Evolutionary conservation across 2,797 vertebrate species (phyloP).

Genomic region (Microtus agrestis): DNA sequence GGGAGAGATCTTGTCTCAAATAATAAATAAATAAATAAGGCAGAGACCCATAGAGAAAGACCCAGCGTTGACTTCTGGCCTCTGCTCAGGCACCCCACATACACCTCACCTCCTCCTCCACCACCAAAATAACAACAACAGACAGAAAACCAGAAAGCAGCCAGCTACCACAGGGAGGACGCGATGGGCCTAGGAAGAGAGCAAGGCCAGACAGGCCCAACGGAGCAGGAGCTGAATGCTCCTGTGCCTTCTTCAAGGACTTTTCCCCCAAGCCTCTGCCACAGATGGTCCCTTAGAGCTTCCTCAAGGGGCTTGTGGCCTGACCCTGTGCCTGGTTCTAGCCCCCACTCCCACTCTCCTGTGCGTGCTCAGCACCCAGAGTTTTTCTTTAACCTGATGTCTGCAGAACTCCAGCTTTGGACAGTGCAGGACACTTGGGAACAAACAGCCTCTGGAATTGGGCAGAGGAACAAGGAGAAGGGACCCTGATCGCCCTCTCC

Average conservation of each 20-base stretch:
- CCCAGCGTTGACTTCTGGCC: neutral
- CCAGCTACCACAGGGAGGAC: neutral
- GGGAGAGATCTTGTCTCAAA: neutral
- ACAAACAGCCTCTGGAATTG: neutral
- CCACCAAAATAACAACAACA: neutral
- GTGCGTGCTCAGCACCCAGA: neutral
- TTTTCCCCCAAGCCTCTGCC: neutral
- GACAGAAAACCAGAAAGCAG: neutral
- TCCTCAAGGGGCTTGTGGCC: neutral
- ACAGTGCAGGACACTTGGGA: neutral
- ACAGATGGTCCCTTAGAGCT: neutral
- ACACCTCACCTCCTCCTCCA: neutral
- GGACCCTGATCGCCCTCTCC: neutral
- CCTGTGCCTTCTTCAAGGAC: neutral
- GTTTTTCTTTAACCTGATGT: neutral
- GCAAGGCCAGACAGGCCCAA: accelerated
- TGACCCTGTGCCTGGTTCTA: neutral
- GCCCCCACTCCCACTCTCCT: too few species aligned
- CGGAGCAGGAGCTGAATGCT: neutral
- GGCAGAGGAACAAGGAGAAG: neutral
- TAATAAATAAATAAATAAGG: neutral
- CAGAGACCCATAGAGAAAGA: neutral
- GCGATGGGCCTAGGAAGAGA: neutral
- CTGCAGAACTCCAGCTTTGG: neutral
- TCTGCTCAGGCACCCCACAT: neutral